Conservation (phyloP, 2,113 vertebrate species). For the Etia nguti region DNA sequence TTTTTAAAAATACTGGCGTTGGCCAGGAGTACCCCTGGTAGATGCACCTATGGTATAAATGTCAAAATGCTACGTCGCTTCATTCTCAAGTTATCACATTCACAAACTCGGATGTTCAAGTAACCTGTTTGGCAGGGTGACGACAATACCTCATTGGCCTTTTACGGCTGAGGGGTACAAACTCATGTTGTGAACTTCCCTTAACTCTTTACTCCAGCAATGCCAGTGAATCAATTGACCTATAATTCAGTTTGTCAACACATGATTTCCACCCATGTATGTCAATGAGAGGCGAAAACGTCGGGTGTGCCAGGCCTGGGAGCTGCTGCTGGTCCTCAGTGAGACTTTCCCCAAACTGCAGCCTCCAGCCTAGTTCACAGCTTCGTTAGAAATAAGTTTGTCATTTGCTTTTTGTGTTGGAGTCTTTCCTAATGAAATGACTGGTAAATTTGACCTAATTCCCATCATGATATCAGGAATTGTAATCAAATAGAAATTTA, state of each 20-base stretch:
- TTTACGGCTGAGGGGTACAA: not conserved
- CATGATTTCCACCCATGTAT: not conserved
- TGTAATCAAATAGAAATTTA: not conserved
- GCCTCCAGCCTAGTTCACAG: not conserved
- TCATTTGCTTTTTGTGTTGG: not conserved
- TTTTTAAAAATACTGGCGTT: not conserved
- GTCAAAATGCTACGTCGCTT: not conserved
- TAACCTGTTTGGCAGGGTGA: not conserved
- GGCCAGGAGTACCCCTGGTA: not conserved
- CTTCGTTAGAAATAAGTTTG: not conserved
- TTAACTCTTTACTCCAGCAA: not conserved
- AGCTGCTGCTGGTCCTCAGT: not conserved
- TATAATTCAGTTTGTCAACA: not conserved
- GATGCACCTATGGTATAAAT: not conserved
- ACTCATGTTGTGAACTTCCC: not conserved
- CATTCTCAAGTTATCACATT: not conserved
- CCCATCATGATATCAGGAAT: not conserved
- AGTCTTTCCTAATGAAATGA: not conserved
- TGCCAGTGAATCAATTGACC: not conserved
- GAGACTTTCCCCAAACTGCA: not conserved
- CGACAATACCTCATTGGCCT: not conserved
- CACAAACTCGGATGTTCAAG: not conserved
- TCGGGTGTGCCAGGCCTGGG: not conserved
- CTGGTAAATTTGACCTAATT: not conserved
- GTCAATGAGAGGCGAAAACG: rapidly evolving